Percentiles rank a stretch among this genome's conserved stretches.
Conservation (phyloP, 1,140 invertebrate species). For the Cotesia vestalis region DNA sequence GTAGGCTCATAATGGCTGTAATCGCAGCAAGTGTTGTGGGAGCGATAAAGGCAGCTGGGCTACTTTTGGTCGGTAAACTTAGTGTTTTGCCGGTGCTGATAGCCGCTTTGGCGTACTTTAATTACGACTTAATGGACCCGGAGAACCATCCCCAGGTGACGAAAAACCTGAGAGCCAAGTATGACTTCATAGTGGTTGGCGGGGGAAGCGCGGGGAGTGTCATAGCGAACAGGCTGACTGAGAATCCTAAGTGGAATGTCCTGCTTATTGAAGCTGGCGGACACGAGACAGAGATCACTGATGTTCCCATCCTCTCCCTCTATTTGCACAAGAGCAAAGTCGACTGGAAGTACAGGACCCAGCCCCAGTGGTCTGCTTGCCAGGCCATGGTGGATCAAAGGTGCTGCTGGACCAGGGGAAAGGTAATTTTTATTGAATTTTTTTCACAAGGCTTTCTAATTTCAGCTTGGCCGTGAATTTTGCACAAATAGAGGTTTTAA, state of each 20-base stretch:
- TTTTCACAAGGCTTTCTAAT: too few relatives aligned
- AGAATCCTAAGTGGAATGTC: conserved; percentile 80
- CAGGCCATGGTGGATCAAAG: conserved; percentile 83
- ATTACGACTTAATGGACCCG: conserved; percentile 86
- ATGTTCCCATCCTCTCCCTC: conserved; percentile 83
- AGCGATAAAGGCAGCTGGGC: conserved; percentile 75
- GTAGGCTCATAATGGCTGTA: conserved; percentile 44
- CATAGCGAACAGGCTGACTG: conserved; percentile 83
- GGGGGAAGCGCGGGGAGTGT: conserved; percentile 89
- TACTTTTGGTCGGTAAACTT: conserved; percentile 76
- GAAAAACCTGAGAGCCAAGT: conserved; percentile 71
- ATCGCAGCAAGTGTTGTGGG: conserved; percentile 64
- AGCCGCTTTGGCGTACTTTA: conserved; percentile 81
- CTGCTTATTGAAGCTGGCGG: conserved; percentile 88
- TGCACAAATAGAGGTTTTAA: too few relatives aligned
- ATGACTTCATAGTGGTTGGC: conserved; percentile 84
- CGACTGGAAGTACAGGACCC: conserved; percentile 93
- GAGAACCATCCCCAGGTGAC: conserved; percentile 80
- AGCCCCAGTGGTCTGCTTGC: conserved; percentile 85
- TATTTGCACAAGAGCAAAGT: conserved; percentile 89
- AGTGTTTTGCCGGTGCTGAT: conserved; percentile 81
- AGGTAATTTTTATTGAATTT: conserved; percentile 58
- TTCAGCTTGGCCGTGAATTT: too few relatives aligned
- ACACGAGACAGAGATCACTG: conserved; percentile 83
- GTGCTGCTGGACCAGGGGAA: conserved; percentile 86